phyloP scores from a whole-genome alignment of 1,140 invertebrate species.

The Platorchestia sp. region DNA sequence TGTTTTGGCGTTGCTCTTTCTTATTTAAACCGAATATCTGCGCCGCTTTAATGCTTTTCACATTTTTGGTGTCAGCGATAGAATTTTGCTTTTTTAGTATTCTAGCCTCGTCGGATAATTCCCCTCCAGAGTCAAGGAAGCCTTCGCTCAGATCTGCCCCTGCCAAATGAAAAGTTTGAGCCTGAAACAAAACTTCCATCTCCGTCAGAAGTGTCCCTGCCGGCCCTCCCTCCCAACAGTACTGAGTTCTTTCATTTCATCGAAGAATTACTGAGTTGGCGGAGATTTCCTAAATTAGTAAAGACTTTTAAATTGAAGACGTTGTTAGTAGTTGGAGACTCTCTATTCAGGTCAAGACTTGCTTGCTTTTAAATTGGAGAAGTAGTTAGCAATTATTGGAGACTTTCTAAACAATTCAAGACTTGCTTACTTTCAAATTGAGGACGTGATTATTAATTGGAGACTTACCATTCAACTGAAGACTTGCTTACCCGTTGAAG shows the following conservation, averaged over 20 bases:
- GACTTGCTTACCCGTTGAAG: no score
- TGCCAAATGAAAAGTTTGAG: slow-evolving; percentile 18
- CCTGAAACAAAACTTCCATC: background rate
- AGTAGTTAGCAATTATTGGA: no score
- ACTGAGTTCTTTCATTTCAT: background rate
- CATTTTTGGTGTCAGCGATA: background rate
- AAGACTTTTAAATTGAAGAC: no score
- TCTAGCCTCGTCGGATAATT: background rate
- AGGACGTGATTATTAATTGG: no score
- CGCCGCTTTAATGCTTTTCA: background rate
- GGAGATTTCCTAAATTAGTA: no score
- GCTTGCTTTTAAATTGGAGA: no score
- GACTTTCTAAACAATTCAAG: no score
- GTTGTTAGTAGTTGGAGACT: no score
- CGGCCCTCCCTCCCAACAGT: background rate
- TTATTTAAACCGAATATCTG: background rate
- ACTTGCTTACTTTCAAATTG: no score
- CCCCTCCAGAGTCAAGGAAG: background rate
- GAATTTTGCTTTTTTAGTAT: background rate
- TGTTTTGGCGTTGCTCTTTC: background rate
- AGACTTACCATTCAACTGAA: no score
- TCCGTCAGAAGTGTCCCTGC: background rate
- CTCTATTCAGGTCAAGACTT: no score
- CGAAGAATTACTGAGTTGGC: background rate
- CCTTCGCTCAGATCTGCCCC: background rate